phyloP scores from a whole-genome alignment of 92 coral and sea anemone species.

The Meandrina meandrites region DNA sequence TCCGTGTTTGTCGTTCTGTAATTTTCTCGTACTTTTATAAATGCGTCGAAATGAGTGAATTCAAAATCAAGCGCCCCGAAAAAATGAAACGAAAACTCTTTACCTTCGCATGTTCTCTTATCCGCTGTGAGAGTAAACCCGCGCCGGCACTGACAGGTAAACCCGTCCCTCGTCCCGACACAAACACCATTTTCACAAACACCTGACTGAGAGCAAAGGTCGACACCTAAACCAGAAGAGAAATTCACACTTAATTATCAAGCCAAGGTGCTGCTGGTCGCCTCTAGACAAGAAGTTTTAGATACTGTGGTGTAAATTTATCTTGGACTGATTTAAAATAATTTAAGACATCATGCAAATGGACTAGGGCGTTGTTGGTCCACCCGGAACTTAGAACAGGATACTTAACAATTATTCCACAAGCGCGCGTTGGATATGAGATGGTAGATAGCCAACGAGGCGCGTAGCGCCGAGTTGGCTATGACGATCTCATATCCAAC shows the following conservation, averaged over 20 bases:
- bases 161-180: slow-evolving; percentile 52
- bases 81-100: background rate
- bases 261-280: background rate
- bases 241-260: background rate
- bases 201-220: slow-evolving; percentile 58
- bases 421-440: no score
- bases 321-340: background rate
- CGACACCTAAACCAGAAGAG: slow-evolving; percentile 43
- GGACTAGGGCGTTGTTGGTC: no score
- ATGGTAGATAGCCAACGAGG: no score
- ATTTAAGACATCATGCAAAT: no score
- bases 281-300: background rate
- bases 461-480: no score
- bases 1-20: no score
- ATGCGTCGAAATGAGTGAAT: background rate
- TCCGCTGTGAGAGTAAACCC: slow-evolving; percentile 49
- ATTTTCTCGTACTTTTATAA: no score
- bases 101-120: slow-evolving; percentile 53
- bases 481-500: no score
- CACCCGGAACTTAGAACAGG: no score
- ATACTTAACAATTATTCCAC: no score
- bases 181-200: slow-evolving; percentile 78
- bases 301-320: background rate
- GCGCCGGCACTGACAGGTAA: slow-evolving; percentile 62
- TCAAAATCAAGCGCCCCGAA: no score